Evolutionary conservation across 2,797 vertebrate genomes (phyloP), one percentile per base, ranked within the genome.

Genomic region (Chelon auratus): DNA sequence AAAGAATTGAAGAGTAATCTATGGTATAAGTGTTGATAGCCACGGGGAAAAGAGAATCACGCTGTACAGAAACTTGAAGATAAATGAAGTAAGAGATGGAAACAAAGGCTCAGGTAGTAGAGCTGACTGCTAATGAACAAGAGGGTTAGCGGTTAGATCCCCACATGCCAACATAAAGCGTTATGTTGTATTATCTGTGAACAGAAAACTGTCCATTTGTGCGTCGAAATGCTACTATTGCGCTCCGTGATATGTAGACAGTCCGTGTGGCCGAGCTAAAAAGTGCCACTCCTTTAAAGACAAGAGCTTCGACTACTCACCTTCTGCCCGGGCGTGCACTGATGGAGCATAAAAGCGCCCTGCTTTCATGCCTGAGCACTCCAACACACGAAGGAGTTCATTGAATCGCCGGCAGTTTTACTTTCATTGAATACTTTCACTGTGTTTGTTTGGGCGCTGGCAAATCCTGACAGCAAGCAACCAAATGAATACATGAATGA

Each of bases 371-470:
- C 20, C 54, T 22, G 57, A 69, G 55, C 45, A 26, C 69, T 68
- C 50, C 2, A 17, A 62, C 50, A 37, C 50, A 45, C 13, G 48
- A 42, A 51, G 58, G 77, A 69, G 51, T 52, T 64, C 62, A 51
- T 59, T 64, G 51, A 72, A 48, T 33, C 17, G 11, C 48, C 43
- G 69, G 61, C 62, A 58, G 24, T 62, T 82, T 77, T 57, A 75
- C 77, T 75, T 80, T n/a, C n/a, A 72, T 67, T 75, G 62, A 76
- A 80, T 58, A 68, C 36, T 42, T 33, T 58, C 10, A 15, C 43
- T 9, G 7, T 72, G 58, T 76, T 60, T 70, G 52, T 76, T 71
- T 75, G 52, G 77, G 33, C 33, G n/a, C n/a, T 4, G 54, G 52
- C 45, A 15, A 26, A 51, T 59, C 15, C 48, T 43, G 45, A 59